Percentiles rank a stretch among this genome's conserved stretches.
Evolutionary conservation across 2,888 invertebrate species (phyloP).

Genomic region (Leuctra nigra): DNA sequence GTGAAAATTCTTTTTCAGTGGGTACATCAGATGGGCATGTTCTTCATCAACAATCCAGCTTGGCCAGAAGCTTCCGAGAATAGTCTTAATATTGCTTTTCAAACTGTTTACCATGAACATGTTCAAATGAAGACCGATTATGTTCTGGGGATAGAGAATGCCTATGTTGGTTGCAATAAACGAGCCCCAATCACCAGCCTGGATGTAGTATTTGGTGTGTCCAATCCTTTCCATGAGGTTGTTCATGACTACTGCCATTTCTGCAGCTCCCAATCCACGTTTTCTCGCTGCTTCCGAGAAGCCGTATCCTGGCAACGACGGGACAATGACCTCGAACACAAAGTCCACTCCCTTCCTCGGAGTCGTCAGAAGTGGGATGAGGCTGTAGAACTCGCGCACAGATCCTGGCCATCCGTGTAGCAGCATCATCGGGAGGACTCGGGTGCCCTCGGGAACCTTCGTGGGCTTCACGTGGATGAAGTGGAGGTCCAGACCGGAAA

Average conservation of each 20-base stretch:
- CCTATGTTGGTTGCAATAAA: constrained; percentile 39
- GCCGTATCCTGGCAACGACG: constrained; percentile 64
- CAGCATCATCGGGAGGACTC: constrained; percentile 59
- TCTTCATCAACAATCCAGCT: constrained; percentile 32
- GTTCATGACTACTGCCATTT: constrained; percentile 33
- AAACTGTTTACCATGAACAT: constrained; percentile 29
- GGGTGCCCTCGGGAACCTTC: constrained; percentile 39
- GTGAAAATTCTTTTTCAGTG: constrained; percentile 31
- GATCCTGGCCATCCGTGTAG: constrained; percentile 86
- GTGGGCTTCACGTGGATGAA: constrained; percentile 63
- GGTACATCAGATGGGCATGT: too few species aligned
- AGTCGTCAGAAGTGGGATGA: constrained; percentile 58
- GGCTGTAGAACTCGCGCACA: constrained; percentile 69
- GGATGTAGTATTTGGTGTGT: constrained; percentile 39
- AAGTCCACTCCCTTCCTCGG: constrained; percentile 47
- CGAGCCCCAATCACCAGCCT: constrained; percentile 49
- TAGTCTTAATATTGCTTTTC: constrained; percentile 26
- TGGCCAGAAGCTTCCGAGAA: constrained; percentile 33
- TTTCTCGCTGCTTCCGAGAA: constrained; percentile 45
- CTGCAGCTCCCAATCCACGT: constrained; percentile 31
- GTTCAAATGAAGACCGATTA: constrained; percentile 38
- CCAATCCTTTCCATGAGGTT: constrained; percentile 44
- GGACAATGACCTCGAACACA: constrained; percentile 61
- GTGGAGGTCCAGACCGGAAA: constrained; percentile 63
- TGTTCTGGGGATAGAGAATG: constrained; percentile 33